phyloP scores from a whole-genome alignment of 2,797 vertebrate genomes.

The Chaetophractus vellerosus region DNA sequence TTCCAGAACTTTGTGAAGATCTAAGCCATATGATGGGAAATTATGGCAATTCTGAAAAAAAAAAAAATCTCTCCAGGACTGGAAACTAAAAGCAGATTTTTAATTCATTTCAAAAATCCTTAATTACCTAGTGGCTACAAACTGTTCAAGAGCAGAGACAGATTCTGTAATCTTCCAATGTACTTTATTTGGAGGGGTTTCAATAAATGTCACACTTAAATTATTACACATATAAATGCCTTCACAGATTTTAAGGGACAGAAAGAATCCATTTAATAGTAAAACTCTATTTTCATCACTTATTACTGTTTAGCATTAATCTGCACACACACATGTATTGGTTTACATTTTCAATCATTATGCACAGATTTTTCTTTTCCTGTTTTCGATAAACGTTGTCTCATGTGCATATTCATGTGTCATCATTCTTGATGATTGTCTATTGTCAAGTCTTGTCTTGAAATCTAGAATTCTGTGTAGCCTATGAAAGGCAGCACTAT shows the following conservation, averaged over 20 bases:
- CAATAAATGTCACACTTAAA: neutral
- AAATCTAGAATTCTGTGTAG: neutral
- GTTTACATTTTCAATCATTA: neutral
- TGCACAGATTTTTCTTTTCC: neutral
- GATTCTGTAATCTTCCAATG: neutral
- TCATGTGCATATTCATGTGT: neutral
- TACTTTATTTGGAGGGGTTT: constrained; percentile 13
- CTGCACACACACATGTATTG: neutral
- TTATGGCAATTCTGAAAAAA: neutral
- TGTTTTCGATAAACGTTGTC: neutral
- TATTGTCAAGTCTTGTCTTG: neutral
- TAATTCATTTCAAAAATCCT: neutral
- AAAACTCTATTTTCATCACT: constrained; percentile 30
- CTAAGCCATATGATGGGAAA: constrained; percentile 11
- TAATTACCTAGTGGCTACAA: neutral
- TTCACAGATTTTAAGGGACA: neutral
- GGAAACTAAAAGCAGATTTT: neutral
- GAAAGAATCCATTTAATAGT: neutral
- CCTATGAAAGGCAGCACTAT: neutral
- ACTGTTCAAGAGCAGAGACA: neutral
- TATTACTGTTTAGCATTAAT: neutral
- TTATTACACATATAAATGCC: neutral
- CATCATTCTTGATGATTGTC: neutral
- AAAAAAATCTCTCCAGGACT: neutral
- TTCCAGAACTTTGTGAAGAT: constrained; percentile 45